Evolutionary conservation across 2,888 invertebrate species (phyloP), one percentile per base, ranked within the genome.

Genomic region (Eulithis testata): DNA sequence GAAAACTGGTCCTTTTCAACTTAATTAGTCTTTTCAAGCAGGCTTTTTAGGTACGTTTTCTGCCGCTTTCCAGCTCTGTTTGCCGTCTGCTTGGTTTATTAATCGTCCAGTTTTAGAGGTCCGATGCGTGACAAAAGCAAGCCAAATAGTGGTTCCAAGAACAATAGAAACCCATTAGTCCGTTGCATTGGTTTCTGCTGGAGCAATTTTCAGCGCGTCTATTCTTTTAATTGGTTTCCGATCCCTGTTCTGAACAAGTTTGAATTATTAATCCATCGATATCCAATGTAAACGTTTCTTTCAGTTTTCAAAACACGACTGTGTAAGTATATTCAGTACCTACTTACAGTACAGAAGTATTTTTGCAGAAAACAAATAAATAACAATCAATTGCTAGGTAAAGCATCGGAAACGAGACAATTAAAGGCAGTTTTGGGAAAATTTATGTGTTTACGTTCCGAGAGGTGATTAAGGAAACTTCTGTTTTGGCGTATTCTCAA

Each of bases 161-260:
- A 91, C 91, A 92, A 91, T 89, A 83, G 87, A 79, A 87, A 86
- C 75, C 86, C 85, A 89, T 90, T 88, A 86, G 84, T 79, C 81
- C 65, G 72, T 71, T 75, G 74, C 80, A 78, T 73, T 55, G 65
- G 60, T 63, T 63, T 63, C 58, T 55, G 50, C 73, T 79, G 75
- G 73, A 75, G 79, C 77, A 74, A 77, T 79, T 82, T 76, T 75
- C 60, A 60, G 71, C 73, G 77, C 71, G 78, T 83, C 82, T 81
- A 83, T 88, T 81, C 85, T 87, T 88, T 88, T 88, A 88, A 89
- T 89, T 89, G 87, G 79, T 81, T 84, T 83, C 73, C 79, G 72
- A 85, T 85, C 76, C 77, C 68, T 71, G 69, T 70, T 64, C 65
- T 57, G 63, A 60, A 57, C 56, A 58, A 52, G 63, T 64, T 60